phyloP scores from a whole-genome alignment of 2,797 vertebrate genomes.

The Sebastes goodei region DNA sequence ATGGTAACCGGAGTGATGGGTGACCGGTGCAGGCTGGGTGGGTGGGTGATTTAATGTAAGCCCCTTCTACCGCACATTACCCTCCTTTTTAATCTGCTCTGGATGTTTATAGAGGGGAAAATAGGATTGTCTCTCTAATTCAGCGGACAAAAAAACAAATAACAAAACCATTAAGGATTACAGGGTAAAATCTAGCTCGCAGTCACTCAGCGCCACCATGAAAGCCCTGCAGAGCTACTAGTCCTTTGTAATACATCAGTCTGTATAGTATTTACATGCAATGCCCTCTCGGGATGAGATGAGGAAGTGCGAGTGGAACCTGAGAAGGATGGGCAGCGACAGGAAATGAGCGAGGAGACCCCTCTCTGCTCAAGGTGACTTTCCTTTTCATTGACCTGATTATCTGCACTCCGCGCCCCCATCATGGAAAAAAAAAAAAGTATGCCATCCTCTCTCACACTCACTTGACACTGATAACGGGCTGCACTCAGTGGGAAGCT shows the following conservation, averaged over 20 bases:
- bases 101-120: constrained; percentile 66
- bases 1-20: constrained; percentile 74
- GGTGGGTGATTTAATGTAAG: constrained; percentile 71
- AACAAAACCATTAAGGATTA: constrained; percentile 64
- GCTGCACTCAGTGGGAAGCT: constrained; percentile 49
- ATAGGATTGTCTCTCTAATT: constrained; percentile 73
- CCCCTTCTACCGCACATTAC: constrained; percentile 63
- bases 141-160: constrained; percentile 63
- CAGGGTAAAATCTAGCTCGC: constrained; percentile 39
- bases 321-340: constrained; percentile 51
- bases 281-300: background rate
- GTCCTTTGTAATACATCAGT: constrained; percentile 1
- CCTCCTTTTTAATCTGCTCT: constrained; percentile 72
- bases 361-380: constrained; percentile 78
- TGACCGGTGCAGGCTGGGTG: constrained; percentile 57
- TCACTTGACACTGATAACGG: constrained; percentile 70
- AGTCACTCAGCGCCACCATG: constrained; percentile 8
- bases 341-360: constrained; percentile 53
- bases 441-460: constrained; percentile 59
- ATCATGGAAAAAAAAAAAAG: constrained; percentile 69
- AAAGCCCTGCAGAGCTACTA: constrained; percentile 51
- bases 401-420: constrained; percentile 57
- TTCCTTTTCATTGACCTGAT: constrained; percentile 77
- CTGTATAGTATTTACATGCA: constrained; percentile 3
- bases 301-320: constrained; percentile 43